phyloP scores from a whole-genome alignment of 2,888 invertebrate genomes.

The Anorthoa munda region DNA sequence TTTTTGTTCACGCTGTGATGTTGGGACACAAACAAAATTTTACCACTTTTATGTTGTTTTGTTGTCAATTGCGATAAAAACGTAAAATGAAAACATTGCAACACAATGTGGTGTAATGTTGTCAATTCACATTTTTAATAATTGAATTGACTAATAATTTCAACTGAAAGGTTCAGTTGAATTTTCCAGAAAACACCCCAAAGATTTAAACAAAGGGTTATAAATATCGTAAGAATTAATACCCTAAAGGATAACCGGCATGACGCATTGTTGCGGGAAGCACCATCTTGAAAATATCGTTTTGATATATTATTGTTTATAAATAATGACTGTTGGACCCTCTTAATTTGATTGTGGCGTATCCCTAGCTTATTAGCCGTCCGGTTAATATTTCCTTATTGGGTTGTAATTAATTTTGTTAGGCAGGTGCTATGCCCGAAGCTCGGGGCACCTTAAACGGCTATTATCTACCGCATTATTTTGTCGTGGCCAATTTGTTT shows the following conservation, averaged over 20 bases:
- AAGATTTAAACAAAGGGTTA: constrained; percentile 33
- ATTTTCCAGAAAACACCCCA: constrained; percentile 17
- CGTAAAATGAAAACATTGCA: not conserved
- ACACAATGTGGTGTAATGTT: too few species aligned
- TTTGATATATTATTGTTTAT: constrained; percentile 91
- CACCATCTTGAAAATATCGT: constrained; percentile 90
- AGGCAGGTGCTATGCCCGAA: constrained; percentile 87
- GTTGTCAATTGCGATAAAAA: too few species aligned
- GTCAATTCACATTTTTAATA: not conserved
- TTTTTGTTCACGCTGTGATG: not conserved
- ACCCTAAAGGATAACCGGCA: constrained; percentile 55
- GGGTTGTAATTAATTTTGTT: constrained; percentile 90
- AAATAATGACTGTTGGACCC: constrained; percentile 89
- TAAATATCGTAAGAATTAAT: constrained; percentile 62
- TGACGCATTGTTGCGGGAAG: constrained; percentile 83
- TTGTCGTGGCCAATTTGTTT: constrained; percentile 88
- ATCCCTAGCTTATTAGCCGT: constrained; percentile 90
- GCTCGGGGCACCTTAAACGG: constrained; percentile 74
- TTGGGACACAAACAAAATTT: constrained; percentile 2
- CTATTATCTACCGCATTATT: constrained; percentile 89
- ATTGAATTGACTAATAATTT: not conserved
- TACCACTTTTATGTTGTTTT: not conserved
- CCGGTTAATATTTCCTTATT: constrained; percentile 88
- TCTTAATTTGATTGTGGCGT: constrained; percentile 90
- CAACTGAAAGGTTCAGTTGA: not conserved